Evolutionary conservation across 2,888 invertebrate species (phyloP).

Genomic region (Eupithecia subumbrata): DNA sequence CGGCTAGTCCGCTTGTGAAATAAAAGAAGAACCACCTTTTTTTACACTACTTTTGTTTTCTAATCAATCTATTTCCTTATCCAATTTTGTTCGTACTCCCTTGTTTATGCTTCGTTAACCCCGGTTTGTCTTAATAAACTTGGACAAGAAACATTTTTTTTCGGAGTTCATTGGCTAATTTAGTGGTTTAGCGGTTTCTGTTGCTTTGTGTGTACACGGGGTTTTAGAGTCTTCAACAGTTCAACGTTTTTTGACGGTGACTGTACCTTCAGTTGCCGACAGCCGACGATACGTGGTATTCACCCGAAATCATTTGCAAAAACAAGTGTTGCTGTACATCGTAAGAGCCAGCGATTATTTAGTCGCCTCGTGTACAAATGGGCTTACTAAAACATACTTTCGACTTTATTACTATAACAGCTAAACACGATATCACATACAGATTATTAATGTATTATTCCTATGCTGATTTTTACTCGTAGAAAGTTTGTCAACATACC

Average conservation of each 20-base stretch:
- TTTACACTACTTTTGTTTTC: neutral
- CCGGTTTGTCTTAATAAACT: too few species aligned
- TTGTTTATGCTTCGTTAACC: too few species aligned
- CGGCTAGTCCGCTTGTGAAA: neutral
- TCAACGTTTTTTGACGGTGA: neutral
- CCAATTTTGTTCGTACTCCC: too few species aligned
- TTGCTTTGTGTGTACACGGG: neutral
- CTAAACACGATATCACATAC: constrained; percentile 17
- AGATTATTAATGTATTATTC: neutral
- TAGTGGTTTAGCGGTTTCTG: neutral
- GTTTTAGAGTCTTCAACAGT: neutral
- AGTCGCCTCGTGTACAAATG: neutral
- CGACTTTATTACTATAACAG: constrained; percentile 9
- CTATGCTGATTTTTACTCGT: constrained; percentile 7
- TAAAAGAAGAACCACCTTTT: neutral
- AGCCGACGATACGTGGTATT: neutral
- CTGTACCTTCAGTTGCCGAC: neutral
- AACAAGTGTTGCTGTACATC: neutral
- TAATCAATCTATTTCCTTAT: neutral
- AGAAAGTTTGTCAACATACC: constrained; percentile 1
- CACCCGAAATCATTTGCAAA: neutral
- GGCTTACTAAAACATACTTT: neutral
- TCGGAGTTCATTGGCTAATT: neutral
- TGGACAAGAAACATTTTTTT: too few species aligned
- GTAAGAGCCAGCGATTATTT: neutral